Evolutionary conservation across 1,140 invertebrate species (phyloP).

Genomic region (Hylyphantes graminicola): DNA sequence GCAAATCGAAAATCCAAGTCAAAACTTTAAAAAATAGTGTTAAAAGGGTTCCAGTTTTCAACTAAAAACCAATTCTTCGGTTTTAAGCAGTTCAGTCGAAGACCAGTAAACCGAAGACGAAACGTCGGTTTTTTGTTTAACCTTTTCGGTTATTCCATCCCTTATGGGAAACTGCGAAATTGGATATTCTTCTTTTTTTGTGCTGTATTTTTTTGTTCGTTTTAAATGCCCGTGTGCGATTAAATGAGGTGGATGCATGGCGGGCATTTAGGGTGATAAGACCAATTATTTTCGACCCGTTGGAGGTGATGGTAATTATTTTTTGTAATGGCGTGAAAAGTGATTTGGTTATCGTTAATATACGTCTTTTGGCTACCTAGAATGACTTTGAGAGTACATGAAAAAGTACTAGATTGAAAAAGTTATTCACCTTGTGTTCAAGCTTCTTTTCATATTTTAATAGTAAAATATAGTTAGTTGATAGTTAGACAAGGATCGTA

Average conservation of each 20-base stretch:
- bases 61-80: too few species aligned
- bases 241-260: neutral
- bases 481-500: too few species aligned
- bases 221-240: neutral
- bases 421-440: too few species aligned
- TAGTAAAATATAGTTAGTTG: too few species aligned
- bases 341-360: constrained; percentile 9
- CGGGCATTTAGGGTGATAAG: neutral
- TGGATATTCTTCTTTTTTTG: neutral
- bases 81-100: too few species aligned
- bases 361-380: neutral
- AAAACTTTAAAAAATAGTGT: too few species aligned
- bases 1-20: too few species aligned
- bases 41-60: too few species aligned
- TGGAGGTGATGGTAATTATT: neutral
- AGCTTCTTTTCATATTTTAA: too few species aligned
- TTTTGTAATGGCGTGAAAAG: neutral
- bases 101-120: too few species aligned
- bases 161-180: neutral
- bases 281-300: constrained; percentile 6
- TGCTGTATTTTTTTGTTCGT: neutral
- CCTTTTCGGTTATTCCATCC: neutral
- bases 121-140: too few species aligned
- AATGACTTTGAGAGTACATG: neutral
- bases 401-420: neutral